Base-by-base conservation (phyloP, 2,888 invertebrate species). In the Holacanthella duospinosa region DNA sequence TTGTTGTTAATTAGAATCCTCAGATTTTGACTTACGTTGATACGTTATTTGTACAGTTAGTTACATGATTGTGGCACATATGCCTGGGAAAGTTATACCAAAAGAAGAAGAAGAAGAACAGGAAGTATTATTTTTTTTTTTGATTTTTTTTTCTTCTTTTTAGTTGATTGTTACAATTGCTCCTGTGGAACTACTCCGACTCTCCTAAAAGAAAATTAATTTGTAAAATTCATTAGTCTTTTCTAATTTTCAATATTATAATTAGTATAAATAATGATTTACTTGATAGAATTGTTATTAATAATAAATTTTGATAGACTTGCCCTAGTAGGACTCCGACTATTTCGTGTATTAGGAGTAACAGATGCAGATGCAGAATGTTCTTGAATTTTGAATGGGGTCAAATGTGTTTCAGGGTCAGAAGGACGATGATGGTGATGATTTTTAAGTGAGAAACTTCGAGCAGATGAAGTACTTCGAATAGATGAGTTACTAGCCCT, bases 401-500 rank as follows among this genome's bases (percentile, higher is more conserved):
- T 54, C 29, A 62, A 36, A 29, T 59, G 59, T 2, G 64, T 59
- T 55, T 64, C 64, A 24, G 64, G 64, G 43, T 72, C 71, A 16
- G 69, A 69, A 27, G 71, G 71, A 58, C 71, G 66, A 55, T 70
- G 71, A 25, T 68, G 66, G 60, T 66, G 71, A 28, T 67, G 67
- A 53, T 69, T 68, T 62, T 64, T 68, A 43, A 72, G 63, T 60
- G 68, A 68, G 65, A 67, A 68, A 53, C 71, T 72, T 57, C 71
- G 64, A 54, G 66, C 68, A 2, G 70, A 70, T 24, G 64, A 58
- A 1, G 66, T 67, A 61, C 70, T 70, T 58, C 70, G 60, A 26
- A 72, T 72, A 3, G 70, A 70, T 24, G 69, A 67, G 62, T 67
- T 72, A 64, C 69, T 69, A 3, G 71, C 69, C 56, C 71, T 61